Evolutionary conservation across 2,888 invertebrate species (phyloP).

Genomic region (Drosophila anomelani): DNA sequence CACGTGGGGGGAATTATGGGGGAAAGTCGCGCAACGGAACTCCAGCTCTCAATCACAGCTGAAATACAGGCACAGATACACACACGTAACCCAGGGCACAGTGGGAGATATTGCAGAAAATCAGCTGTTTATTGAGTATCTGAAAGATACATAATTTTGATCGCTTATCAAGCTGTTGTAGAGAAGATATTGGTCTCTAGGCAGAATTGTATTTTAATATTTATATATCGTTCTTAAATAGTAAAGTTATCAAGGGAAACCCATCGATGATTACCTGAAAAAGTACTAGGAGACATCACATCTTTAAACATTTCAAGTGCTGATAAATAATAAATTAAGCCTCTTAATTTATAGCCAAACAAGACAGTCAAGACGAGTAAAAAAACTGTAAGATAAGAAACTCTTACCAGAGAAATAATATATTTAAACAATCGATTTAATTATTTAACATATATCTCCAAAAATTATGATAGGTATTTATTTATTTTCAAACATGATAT

Average conservation of each 20-base stretch:
- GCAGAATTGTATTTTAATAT: not conserved
- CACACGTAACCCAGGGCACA: slow-evolving; percentile 18
- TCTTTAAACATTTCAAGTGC: not conserved
- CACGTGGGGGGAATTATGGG: slow-evolving; percentile 42
- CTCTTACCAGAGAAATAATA: not conserved
- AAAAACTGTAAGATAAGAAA: not conserved
- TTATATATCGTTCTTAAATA: not conserved
- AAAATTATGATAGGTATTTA: not conserved
- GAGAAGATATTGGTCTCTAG: not conserved
- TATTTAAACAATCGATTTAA: not conserved
- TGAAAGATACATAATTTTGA: not conserved
- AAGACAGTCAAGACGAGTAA: no score
- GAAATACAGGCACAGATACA: slow-evolving; percentile 36
- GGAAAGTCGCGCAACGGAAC: slow-evolving; percentile 58
- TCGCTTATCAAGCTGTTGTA: not conserved
- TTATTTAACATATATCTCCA: no score
- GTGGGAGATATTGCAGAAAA: slow-evolving; percentile 20
- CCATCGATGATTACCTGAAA: no score
- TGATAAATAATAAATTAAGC: not conserved
- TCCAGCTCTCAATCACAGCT: slow-evolving; percentile 55
- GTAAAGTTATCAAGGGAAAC: no score
- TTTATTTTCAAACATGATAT: not conserved
- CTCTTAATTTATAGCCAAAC: not conserved
- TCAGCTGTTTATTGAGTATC: slow-evolving; percentile 22
- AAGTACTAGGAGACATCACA: no score